Evolutionary conservation across 2,113 vertebrate genomes (phyloP).

Genomic region (Henicopernis longicauda): DNA sequence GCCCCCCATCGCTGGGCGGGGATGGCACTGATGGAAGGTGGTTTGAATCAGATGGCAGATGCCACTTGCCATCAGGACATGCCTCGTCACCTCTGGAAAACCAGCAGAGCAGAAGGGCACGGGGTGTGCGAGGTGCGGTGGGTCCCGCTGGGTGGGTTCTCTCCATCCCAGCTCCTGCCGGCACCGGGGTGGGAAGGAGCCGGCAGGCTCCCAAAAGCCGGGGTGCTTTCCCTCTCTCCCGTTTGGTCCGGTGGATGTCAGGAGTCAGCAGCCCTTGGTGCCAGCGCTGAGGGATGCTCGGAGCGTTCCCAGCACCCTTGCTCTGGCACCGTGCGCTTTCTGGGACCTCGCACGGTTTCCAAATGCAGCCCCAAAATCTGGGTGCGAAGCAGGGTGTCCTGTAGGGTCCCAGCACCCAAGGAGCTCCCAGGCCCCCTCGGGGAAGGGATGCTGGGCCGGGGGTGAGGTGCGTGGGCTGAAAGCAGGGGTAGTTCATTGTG

Average conservation of each 20-base stretch:
- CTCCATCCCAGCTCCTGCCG: not conserved
- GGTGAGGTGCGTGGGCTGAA: not conserved
- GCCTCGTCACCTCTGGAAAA: slow-evolving; percentile 62
- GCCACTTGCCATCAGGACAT: slow-evolving; percentile 74
- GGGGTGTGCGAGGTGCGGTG: not conserved
- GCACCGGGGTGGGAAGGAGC: fast-evolving
- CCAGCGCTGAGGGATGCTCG: not conserved
- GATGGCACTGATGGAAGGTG: slow-evolving; percentile 71
- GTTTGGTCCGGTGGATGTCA: fast-evolving
- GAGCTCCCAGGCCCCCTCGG: not conserved
- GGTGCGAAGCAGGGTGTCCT: not conserved
- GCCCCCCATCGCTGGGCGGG: slow-evolving; percentile 27
- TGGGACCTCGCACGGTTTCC: not conserved
- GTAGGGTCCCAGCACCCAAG: not conserved
- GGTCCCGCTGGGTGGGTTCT: not conserved
- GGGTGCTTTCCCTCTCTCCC: not conserved
- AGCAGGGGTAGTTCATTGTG: not conserved
- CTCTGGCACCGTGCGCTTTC: not conserved
- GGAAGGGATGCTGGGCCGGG: not conserved
- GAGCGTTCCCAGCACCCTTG: fast-evolving
- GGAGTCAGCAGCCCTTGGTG: not conserved
- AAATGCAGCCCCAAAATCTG: not conserved
- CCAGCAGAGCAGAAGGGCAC: slow-evolving; percentile 69
- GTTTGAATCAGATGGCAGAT: slow-evolving; percentile 75
- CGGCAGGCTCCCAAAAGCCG: not conserved